These are phyloP conservation scores for Coremacera marginata DNA, from an alignment of 2,888 invertebrate species.

Conservation along the genomic window DNA sequence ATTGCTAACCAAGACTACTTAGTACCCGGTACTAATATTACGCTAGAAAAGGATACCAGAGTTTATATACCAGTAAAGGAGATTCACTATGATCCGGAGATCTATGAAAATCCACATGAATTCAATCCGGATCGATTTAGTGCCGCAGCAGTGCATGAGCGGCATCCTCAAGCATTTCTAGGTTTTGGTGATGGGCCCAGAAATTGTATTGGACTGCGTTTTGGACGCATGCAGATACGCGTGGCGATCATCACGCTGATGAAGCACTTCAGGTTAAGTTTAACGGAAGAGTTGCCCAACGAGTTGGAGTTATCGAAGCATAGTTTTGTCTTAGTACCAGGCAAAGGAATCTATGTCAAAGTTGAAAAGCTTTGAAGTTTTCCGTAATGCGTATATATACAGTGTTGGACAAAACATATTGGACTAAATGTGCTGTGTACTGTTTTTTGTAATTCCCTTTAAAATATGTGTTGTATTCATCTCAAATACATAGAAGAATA, in stretches of 20 bases:
- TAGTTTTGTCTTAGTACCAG: constrained; percentile 42
- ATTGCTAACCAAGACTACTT: constrained; percentile 60
- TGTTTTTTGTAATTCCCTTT: too few species aligned
- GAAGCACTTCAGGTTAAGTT: constrained; percentile 50
- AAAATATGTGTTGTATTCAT: too few species aligned
- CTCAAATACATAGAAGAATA: too few species aligned
- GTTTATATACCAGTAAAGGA: constrained; percentile 63
- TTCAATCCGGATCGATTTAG: constrained; percentile 70
- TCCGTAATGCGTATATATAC: too few species aligned
- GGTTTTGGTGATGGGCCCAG: constrained; percentile 67
- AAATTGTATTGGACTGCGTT: constrained; percentile 60
- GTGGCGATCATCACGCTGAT: constrained; percentile 58
- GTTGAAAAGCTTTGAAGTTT: constrained; percentile 38
- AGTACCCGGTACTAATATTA: constrained; percentile 57
- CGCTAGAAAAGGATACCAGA: constrained; percentile 61
- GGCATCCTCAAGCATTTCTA: constrained; percentile 63
- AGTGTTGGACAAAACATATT: too few species aligned
- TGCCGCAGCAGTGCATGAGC: constrained; percentile 53
- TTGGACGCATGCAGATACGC: constrained; percentile 59
- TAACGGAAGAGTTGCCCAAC: constrained; percentile 45
- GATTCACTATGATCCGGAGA: constrained; percentile 69
- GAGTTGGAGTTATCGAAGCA: constrained; percentile 46
- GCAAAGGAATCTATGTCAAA: constrained; percentile 47
- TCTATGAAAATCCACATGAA: constrained; percentile 67
- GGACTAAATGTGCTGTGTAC: too few species aligned